Evolutionary conservation across 2,888 invertebrate species (phyloP), one percentile per base, ranked within the genome.

Genomic region (Cryptosula pallasiana): DNA sequence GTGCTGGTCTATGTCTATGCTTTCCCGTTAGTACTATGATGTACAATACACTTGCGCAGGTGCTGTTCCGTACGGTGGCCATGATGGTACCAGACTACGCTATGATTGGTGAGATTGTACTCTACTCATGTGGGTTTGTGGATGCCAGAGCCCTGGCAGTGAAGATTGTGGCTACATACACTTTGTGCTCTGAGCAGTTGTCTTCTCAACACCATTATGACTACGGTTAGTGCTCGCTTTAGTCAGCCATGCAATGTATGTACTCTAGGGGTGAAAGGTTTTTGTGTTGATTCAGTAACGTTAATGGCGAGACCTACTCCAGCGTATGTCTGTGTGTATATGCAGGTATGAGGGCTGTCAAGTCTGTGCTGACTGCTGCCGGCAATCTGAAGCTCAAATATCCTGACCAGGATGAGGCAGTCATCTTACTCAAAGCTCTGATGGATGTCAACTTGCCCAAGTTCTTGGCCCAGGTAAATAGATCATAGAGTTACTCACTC

Each of bases 51-150:
- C n/a, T n/a, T n/a, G n/a, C n/a, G n/a, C n/a, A n/a, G 85, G 94
- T 85, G 36, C 77, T 85, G 74, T 85, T 85, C 78, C 77, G 85
- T 71, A 84, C 84, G 32, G 85, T 85, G 55, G 85, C 85, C 72
- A 85, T 85, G 85, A 85, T 85, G 85, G 85, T 85, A 25, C 85
- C 85, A 9, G 85, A 85, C 76, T 85, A 85, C 76, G 85, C 82
- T 58, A 81, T 85, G 78, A 85, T 85, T 77, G 85, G 84, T 73
- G 85, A 85, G 74, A 85, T 85, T 73, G 82, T 82, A n/a, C 80
- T 85, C 58, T 85, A 85, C 75, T 85, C 85, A 45, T 83, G 84
- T 81, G 85, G 85, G 72, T 85, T 85, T 78, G 82, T 84, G 0
- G 82, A 84, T 77, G 85, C 85, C 54, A 80, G 83, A 77, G 85